Conservation (phyloP, 2,888 invertebrate species). For the Aplocera efformata region DNA sequence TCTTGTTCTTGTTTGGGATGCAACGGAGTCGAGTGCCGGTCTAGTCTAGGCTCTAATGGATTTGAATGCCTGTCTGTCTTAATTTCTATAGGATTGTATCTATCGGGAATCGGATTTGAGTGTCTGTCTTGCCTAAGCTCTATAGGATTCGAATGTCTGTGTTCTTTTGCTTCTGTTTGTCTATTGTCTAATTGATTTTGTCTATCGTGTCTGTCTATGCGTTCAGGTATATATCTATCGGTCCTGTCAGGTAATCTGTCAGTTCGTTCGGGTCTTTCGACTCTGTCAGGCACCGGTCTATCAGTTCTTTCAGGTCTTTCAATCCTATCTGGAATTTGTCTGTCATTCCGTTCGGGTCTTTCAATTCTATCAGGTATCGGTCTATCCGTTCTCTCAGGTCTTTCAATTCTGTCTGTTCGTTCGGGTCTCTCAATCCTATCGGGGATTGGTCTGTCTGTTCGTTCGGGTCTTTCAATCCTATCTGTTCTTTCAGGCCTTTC, state of each 20-base stretch:
- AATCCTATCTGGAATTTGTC: constrained; percentile 24
- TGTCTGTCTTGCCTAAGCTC: constrained; percentile 24
- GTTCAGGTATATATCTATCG: constrained; percentile 16
- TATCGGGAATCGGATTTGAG: constrained; percentile 26
- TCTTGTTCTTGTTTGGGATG: constrained; percentile 21
- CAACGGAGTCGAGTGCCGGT: constrained; percentile 22
- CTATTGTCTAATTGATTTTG: constrained; percentile 2
- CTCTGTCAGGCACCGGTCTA: constrained; percentile 21
- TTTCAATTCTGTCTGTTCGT: constrained; percentile 22
- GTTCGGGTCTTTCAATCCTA: background rate
- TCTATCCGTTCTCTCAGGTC: constrained; percentile 17
- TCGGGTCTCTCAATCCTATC: constrained; percentile 22
- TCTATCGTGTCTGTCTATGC: constrained; percentile 13
- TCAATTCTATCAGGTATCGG: constrained; percentile 19
- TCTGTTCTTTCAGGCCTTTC: constrained; percentile 12
- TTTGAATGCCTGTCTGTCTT: constrained; percentile 13
- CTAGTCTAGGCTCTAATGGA: constrained; percentile 16
- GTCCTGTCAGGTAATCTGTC: constrained; percentile 24
- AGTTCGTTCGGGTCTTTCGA: constrained; percentile 16
- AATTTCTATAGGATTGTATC: constrained; percentile 25
- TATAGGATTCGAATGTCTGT: constrained; percentile 26
- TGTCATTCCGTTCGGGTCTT: constrained; percentile 18
- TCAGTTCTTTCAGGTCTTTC: constrained; percentile 14
- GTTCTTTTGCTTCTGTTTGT: constrained; percentile 20
- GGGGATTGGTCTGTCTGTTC: constrained; percentile 21